Percentiles rank a stretch among this genome's conserved stretches.
Evolutionary conservation across 2,797 vertebrate species (phyloP).

Genomic region (Tapera naevia): DNA sequence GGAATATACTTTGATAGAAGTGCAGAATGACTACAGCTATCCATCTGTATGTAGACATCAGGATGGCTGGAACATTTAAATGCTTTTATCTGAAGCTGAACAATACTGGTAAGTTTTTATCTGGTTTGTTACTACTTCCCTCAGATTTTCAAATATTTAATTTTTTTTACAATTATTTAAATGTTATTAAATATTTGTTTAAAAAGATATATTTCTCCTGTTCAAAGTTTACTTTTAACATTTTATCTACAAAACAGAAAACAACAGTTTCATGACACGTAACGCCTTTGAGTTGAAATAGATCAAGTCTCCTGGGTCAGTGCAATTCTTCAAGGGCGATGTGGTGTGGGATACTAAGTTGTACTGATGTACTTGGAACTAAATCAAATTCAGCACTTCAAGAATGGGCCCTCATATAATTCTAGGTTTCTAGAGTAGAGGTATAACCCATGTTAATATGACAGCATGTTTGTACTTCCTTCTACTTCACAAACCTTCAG

Average conservation of each 20-base stretch:
- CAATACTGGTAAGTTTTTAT: neutral
- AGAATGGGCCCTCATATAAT: neutral
- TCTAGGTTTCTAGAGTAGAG: neutral
- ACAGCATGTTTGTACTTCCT: neutral
- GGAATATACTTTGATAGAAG: neutral
- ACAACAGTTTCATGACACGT: neutral
- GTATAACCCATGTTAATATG: neutral
- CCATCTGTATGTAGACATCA: neutral
- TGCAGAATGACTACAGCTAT: neutral
- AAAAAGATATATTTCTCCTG: neutral
- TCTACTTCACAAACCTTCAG: neutral
- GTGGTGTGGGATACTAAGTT: neutral
- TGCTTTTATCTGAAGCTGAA: neutral
- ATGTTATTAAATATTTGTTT: too few relatives aligned
- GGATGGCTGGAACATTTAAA: neutral
- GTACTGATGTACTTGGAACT: neutral
- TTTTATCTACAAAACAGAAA: neutral
- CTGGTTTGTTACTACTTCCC: neutral
- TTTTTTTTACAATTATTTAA: too few relatives aligned
- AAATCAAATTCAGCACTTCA: neutral
- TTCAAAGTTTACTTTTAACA: neutral
- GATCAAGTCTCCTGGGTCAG: neutral
- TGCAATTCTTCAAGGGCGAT: neutral
- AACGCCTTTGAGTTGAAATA: neutral
- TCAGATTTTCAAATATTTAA: neutral